Base-by-base conservation (phyloP, 1,140 invertebrate genomes). In the Antheraea pernyi region DNA sequence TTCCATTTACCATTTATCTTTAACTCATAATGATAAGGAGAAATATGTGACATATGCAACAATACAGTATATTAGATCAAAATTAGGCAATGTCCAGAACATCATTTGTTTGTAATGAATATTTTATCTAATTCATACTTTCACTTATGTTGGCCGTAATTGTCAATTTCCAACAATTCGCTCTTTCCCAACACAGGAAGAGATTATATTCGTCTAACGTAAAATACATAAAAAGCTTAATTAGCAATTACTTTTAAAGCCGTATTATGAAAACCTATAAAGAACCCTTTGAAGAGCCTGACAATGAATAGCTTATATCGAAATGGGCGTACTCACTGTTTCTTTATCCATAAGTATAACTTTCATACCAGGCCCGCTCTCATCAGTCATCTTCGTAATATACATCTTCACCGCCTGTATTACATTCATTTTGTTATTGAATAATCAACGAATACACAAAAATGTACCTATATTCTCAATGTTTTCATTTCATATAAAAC, bases 351-450 rank as follows among this genome's bases (percentile, higher is more conserved):
- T 98, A 42, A 99, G 93, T 73, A 99, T 94, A 42, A 99, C 97
- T 95, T 99, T 99, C 98, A 99, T 99, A 53, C 99, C 98, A 8
- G 98, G 97, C 3, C 99, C 99, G 92, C 97, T 97, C 80, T 99
- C 97, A 72, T 98, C 96, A n/a, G 98, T 98, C 98, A 99, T 99
- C 93, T 98, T 98, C 42, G 97, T 97, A 71, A 99, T 96, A 90
- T 99, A 99, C 88, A 97, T 95, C 89, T 98, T 99, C 53, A 99
- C 95, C 53, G 98, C 97, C 74, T 95, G 94, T 78, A 99, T 95
- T 11, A 98, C 95, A 93, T 99, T 98, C 98, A 99, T 97, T 85
- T 82, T 91, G 39, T 67, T 60, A n/a, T 13, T 16, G 11, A 19
- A 19, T 19, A 9, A 19, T 65, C 10, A 53, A 53, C 16, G 5